Evolutionary conservation across 2,113 vertebrate genomes (phyloP).

Genomic region (Ancistrus triradiatus): DNA sequence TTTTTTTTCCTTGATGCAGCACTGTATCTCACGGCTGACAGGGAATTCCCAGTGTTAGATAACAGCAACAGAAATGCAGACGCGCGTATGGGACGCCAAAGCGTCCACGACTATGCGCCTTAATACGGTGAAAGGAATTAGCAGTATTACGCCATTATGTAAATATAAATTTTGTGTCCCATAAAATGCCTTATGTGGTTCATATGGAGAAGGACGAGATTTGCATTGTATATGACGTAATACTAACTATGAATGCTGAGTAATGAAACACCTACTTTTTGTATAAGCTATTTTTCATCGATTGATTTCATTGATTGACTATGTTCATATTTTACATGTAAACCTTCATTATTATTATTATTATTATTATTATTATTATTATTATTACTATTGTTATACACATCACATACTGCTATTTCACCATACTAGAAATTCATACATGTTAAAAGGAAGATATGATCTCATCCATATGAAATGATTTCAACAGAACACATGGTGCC

Average conservation of each 20-base stretch:
- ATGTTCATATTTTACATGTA: background rate
- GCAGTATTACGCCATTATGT: background rate
- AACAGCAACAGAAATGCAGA: slow-evolving; percentile 13
- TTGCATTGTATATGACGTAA: slow-evolving; percentile 26
- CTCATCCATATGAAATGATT: too few relatives aligned
- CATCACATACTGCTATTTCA: too few relatives aligned
- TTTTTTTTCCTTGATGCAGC: slow-evolving; percentile 2
- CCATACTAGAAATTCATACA: too few relatives aligned
- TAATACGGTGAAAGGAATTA: background rate
- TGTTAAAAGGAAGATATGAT: too few relatives aligned
- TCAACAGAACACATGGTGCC: too few relatives aligned
- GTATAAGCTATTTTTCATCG: too few relatives aligned
- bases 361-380: slow-evolving; percentile 7
- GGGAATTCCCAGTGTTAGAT: slow-evolving; percentile 38
- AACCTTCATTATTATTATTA: background rate
- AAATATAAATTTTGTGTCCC: background rate
- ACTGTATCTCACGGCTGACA: background rate
- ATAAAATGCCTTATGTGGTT: background rate
- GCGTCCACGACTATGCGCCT: background rate
- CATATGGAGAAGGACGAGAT: background rate
- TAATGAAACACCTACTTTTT: slow-evolving; percentile 5
- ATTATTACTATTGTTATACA: slow-evolving; percentile 1
- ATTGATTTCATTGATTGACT: background rate
- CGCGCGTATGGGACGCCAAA: background rate
- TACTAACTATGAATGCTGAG: slow-evolving; percentile 8